Base-by-base conservation (phyloP, 2,888 invertebrate genomes). In the Linnaemya vulpina region DNA sequence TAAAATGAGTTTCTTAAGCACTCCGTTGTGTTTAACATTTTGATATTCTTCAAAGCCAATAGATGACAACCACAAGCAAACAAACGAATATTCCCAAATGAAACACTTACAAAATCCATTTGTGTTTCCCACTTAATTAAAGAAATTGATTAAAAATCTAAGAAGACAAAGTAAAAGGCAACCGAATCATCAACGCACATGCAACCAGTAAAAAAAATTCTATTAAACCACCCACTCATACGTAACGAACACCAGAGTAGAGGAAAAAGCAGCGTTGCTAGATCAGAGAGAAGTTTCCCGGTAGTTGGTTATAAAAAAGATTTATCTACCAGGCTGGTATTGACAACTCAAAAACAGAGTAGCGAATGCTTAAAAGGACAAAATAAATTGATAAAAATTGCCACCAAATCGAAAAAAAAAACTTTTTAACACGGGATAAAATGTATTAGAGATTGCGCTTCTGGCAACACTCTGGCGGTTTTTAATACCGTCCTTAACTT, bases 81-180 rank as follows among this genome's bases (percentile, higher is more conserved):
- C n/a, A 60, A 46, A 49, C 13, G 20, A n/a, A 67, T 17, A 30
- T n/a, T 17, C 38, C 17, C 46, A 46, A 75, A 58, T 58, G 58
- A 67, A 68, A 60, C 75, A 67, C 53, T 65, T 67, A 76, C 4
- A 20, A 68, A 67, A 60, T 58, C 51, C 77, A 68, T 68, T 77
- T 70, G 49, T 38, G 38, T 60, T 60, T 68, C 49, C 77, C 68
- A 77, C 68, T 68, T 77, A 77, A 77, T 77, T 68, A 77, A 46
- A 38, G 68, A 70, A 77, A 77, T 77, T 77, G 68, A 68, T 77
- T 68, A 77, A 77, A 77, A 77, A 25, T 67, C 35, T 8, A 63
- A 62, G n/a, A 11, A 53, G 38, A 30, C 30, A 17, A 62, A 40
- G 17, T 30, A 75, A 65, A 17, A 43, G 0, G n/a, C n/a, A 43